Conservation (phyloP, 2,888 invertebrate genomes). For the Mongoloraphidia duomilia region DNA sequence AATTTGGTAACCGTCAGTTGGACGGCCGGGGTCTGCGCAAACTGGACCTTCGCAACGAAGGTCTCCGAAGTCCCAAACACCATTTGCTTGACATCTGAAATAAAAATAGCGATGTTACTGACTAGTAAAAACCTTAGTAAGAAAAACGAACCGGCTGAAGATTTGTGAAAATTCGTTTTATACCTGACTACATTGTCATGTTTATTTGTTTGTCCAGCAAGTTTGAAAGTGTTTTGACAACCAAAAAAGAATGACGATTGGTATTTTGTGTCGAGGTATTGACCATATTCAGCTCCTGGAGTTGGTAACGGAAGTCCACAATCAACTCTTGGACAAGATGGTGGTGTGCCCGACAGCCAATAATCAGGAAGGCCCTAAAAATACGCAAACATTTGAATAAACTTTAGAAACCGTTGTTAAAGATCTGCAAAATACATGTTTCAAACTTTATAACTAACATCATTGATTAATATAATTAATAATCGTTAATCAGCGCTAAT, state of each 20-base stretch:
- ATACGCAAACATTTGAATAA: background rate
- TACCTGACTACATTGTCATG: conserved; percentile 75
- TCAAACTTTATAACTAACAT: conserved; percentile 2
- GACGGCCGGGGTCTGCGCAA: conserved; percentile 89
- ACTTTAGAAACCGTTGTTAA: background rate
- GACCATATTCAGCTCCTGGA: conserved; percentile 87
- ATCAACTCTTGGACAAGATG: conserved; percentile 76
- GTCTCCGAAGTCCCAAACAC: conserved; percentile 95
- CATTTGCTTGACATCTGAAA: conserved; percentile 70
- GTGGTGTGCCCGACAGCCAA: conserved; percentile 76
- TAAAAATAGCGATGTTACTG: background rate
- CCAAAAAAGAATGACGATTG: conserved; percentile 93
- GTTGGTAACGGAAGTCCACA: conserved; percentile 86
- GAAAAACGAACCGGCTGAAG: no score
- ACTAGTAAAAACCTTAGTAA: background rate
- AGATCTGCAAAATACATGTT: background rate
- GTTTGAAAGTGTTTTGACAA: conserved; percentile 88
- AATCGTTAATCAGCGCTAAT: background rate
- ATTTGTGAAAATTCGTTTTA: background rate
- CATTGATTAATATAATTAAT: conserved; percentile 1
- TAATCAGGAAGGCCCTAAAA: conserved; percentile 69
- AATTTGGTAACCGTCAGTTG: conserved; percentile 79
- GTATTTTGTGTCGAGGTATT: conserved; percentile 73
- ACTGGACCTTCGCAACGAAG: conserved; percentile 92
- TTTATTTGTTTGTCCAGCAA: conserved; percentile 82